These are phyloP conservation scores for Drosophila erecta DNA, from an alignment of 1,140 invertebrate genomes.

Conservation along the genomic window DNA sequence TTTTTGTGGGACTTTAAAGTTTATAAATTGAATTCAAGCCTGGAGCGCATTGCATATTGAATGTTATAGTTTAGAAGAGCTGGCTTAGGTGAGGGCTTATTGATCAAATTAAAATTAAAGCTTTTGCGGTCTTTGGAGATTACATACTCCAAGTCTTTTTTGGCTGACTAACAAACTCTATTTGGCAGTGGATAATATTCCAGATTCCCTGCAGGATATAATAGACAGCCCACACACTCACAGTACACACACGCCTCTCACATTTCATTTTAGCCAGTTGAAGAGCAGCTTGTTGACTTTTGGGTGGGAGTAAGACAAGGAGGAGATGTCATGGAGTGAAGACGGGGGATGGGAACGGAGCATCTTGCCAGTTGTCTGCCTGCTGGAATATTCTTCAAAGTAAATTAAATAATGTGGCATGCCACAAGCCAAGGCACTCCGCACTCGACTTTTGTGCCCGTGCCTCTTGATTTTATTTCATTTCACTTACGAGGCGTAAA, in stretches of 20 bases:
- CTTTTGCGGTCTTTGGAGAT: neutral
- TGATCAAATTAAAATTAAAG: neutral
- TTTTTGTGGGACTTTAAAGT: neutral
- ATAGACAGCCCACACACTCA: constrained; percentile 32
- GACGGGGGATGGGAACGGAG: constrained; percentile 5
- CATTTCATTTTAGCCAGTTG: constrained; percentile 36
- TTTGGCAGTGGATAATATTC: constrained; percentile 4
- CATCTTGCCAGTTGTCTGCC: constrained; percentile 22
- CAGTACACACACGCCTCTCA: constrained; percentile 13
- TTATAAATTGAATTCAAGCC: neutral
- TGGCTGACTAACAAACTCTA: neutral
- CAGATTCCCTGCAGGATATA: constrained; percentile 33
- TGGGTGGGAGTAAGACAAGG: constrained; percentile 25
- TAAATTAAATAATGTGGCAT: constrained; percentile 82
- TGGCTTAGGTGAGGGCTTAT: neutral
- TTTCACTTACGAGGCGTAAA: constrained; percentile 81
- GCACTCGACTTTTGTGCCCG: constrained; percentile 14
- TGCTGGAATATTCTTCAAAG: constrained; percentile 73
- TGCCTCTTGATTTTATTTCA: constrained; percentile 75
- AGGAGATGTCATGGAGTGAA: neutral
- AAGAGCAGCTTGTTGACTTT: constrained; percentile 47
- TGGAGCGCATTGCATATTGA: no score
- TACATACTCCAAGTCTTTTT: neutral
- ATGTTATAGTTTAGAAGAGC: no score
- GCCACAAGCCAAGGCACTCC: constrained; percentile 65